phyloP scores from a whole-genome alignment of 2,113 vertebrate species.

The Pagrus major region DNA sequence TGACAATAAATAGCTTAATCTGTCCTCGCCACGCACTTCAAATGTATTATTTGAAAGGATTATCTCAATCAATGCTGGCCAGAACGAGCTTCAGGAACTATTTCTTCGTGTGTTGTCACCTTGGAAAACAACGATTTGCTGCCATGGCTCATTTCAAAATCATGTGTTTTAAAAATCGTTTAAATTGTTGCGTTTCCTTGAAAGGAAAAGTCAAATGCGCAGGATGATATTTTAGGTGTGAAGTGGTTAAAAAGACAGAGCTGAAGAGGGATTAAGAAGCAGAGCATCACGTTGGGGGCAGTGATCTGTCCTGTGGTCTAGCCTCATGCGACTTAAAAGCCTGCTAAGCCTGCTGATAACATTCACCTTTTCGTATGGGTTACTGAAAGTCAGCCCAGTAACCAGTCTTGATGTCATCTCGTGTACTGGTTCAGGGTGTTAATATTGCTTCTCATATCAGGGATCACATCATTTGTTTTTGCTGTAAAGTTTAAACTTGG shows the following conservation, averaged over 20 bases:
- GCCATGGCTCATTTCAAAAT: not conserved
- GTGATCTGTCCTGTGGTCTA: conserved; percentile 37
- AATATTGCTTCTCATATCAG: not conserved
- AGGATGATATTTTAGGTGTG: conserved; percentile 8
- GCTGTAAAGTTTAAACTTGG: not conserved
- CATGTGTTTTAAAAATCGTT: not conserved
- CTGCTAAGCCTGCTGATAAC: conserved; percentile 47
- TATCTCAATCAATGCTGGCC: not conserved
- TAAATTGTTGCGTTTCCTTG: not conserved
- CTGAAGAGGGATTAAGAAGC: conserved; percentile 62
- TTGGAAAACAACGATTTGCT: not conserved
- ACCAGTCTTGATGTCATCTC: not conserved
- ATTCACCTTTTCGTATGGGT: conserved; percentile 7
- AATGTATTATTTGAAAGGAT: not conserved
- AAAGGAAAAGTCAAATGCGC: not conserved
- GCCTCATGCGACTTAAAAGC: conserved; percentile 46
- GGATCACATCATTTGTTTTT: not conserved
- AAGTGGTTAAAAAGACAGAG: conserved; percentile 12
- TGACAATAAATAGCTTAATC: not conserved
- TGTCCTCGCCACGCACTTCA: not conserved
- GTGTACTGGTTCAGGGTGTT: not conserved
- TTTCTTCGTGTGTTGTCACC: not conserved
- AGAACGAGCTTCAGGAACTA: too few species aligned
- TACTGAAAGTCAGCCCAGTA: conserved; percentile 4
- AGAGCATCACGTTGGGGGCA: conserved; percentile 45